These are phyloP conservation scores for Brotula barbata DNA, from an alignment of 2,797 vertebrate genomes.

Conservation along the genomic window DNA sequence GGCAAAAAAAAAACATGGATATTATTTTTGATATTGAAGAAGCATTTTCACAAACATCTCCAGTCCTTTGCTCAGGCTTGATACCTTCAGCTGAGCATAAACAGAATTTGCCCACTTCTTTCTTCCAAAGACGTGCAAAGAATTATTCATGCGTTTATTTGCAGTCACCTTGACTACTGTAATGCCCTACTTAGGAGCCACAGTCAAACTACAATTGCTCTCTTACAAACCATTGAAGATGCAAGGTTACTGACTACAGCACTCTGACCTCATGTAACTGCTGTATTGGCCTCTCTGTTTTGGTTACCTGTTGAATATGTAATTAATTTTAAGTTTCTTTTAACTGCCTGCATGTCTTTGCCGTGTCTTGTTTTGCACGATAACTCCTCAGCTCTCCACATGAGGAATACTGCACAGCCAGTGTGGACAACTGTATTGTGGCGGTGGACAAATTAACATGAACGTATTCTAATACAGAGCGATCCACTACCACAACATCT, in stretches of 20 bases:
- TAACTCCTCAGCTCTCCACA: no score
- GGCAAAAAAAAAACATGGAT: not conserved
- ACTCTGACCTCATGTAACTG: no score
- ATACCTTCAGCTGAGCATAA: not conserved
- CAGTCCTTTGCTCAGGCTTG: not conserved
- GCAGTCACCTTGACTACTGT: not conserved
- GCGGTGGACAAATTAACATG: no score
- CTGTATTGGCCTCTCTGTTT: no score
- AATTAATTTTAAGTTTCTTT: not conserved
- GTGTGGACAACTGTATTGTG: no score
- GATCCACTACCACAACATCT: no score
- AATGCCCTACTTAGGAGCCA: not conserved
- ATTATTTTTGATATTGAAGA: not conserved
- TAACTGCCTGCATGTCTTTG: no score
- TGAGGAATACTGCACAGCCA: no score
- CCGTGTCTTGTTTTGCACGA: no score
- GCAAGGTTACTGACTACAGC: not conserved
- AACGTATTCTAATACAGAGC: no score
- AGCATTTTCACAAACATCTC: not conserved
- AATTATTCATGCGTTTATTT: not conserved
- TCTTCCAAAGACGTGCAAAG: not conserved
- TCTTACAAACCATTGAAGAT: not conserved
- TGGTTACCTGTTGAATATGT: not conserved
- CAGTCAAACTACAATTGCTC: not conserved
- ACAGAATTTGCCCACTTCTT: not conserved